phyloP scores from a whole-genome alignment of 1,140 invertebrate genomes.

The Ips typographus region DNA sequence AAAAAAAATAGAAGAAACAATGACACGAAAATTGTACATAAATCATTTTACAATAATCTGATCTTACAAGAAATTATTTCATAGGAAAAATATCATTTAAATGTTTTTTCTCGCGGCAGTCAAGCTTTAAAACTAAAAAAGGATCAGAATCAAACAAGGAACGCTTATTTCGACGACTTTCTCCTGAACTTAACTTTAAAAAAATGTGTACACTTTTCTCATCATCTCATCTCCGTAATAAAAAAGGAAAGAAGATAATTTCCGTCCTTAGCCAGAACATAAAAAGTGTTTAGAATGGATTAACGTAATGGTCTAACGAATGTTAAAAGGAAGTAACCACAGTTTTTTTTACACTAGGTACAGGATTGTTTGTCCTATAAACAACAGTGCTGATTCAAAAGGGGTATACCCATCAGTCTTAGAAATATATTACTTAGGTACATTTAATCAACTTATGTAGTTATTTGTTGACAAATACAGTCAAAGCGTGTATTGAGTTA shows the following conservation, averaged over 20 bases:
- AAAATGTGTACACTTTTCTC: conserved; percentile 29
- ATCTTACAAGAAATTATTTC: no score
- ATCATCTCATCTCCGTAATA: conserved; percentile 23
- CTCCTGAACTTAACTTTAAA: conserved; percentile 33
- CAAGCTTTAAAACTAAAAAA: conserved; percentile 27
- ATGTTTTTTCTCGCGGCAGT: conserved; percentile 27
- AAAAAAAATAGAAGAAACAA: no score
- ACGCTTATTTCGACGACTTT: conserved; percentile 21
- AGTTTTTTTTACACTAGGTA: conserved; percentile 29
- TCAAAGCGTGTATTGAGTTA: background rate
- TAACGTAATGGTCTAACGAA: conserved; percentile 36
- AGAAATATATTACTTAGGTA: no score
- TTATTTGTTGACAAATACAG: no score
- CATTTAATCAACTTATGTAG: no score
- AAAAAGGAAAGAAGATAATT: conserved; percentile 31
- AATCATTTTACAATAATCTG: conserved; percentile 13
- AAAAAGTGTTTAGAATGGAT: conserved; percentile 34
- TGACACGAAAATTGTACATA: no score
- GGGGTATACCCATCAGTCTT: no score
- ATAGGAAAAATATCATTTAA: no score
- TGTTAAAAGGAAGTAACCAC: conserved; percentile 36
- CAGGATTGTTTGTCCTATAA: conserved; percentile 32
- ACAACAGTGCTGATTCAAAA: no score
- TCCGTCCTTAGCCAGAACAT: conserved; percentile 31
- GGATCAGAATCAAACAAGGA: conserved; percentile 21